Evolutionary conservation across 2,797 vertebrate species (phyloP).

Genomic region (Halcyon badia): DNA sequence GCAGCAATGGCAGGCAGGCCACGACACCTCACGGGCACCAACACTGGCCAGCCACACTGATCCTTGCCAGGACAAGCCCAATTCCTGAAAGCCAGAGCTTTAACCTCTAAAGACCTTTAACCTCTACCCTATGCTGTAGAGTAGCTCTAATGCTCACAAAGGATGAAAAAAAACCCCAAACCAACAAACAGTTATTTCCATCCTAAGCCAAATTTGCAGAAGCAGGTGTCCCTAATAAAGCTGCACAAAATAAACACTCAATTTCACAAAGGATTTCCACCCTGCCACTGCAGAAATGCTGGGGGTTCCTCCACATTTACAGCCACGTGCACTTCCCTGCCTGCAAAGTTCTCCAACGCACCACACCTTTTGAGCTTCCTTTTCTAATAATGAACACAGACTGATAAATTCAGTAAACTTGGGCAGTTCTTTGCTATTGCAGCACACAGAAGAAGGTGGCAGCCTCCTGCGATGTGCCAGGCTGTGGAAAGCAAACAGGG

Average conservation of each 20-base stretch:
- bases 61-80: background rate
- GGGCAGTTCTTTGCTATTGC: background rate
- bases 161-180: background rate
- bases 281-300: background rate
- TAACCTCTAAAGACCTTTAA: background rate
- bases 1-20: background rate
- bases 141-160: background rate
- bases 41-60: background rate
- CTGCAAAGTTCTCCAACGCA: background rate
- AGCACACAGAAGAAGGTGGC: background rate
- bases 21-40: background rate
- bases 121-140: rapidly evolving
- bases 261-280: rapidly evolving
- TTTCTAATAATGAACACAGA: background rate
- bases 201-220: background rate
- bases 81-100: background rate
- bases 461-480: rapidly evolving
- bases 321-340: background rate
- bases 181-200: background rate
- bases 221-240: background rate
- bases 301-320: background rate
- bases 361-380: background rate
- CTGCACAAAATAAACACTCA: background rate
- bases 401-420: background rate
- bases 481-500: background rate